Evolutionary conservation across 2,113 vertebrate species (phyloP).

Genomic region (Otis tarda): DNA sequence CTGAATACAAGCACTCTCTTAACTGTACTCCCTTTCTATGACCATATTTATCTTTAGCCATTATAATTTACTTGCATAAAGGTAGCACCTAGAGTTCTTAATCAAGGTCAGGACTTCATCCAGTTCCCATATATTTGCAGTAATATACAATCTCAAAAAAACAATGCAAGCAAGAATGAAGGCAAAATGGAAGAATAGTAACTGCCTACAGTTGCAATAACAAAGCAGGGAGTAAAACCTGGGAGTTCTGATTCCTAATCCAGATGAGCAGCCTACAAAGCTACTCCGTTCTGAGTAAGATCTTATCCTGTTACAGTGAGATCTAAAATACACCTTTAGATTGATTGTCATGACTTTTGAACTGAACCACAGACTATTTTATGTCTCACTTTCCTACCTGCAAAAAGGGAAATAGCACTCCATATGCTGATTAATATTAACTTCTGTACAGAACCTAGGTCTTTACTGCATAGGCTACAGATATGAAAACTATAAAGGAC

Average conservation of each 20-base stretch:
- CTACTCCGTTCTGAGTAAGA: not conserved
- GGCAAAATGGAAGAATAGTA: not conserved
- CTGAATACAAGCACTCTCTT: not conserved
- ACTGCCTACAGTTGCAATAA: not conserved
- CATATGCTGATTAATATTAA: not conserved
- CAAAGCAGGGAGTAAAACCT: not conserved
- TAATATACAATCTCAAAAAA: not conserved
- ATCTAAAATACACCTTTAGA: not conserved
- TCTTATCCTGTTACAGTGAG: not conserved
- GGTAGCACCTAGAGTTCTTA: not conserved
- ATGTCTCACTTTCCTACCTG: not conserved
- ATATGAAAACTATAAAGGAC: not conserved
- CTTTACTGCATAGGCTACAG: not conserved
- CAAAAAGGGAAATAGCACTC: not conserved
- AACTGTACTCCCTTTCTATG: not conserved
- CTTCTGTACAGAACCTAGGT: not conserved
- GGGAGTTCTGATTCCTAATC: not conserved
- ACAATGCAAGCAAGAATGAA: not conserved
- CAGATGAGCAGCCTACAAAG: not conserved
- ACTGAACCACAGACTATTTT: not conserved
- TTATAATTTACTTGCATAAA: not conserved
- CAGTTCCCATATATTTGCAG: not conserved
- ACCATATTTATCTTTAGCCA: not conserved
- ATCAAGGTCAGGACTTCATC: not conserved
- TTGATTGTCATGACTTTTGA: not conserved